phyloP scores from a whole-genome alignment of 1,140 invertebrate species.

The Himalopsyche phryganea region DNA sequence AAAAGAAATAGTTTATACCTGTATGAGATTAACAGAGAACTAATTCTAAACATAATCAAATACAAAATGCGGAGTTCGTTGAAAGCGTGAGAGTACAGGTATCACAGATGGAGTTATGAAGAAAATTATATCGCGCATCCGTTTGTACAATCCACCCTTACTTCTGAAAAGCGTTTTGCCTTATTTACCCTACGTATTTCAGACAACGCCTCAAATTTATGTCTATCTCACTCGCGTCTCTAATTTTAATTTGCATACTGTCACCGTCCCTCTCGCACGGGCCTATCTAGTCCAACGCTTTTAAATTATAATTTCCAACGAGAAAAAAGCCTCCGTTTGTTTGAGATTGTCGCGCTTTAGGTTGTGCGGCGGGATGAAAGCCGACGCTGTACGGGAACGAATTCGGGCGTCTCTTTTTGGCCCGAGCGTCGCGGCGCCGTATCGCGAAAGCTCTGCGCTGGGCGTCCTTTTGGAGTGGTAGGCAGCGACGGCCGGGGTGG shows the following conservation, averaged over 20 bases:
- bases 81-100: too few relatives aligned
- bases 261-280: slow-evolving; percentile 29
- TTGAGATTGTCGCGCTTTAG: slow-evolving; percentile 28
- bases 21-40: too few relatives aligned
- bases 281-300: slow-evolving; percentile 25
- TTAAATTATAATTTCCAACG: slow-evolving; percentile 34
- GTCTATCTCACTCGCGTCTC: slow-evolving; percentile 26
- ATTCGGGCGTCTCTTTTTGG: slow-evolving; percentile 23
- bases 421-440: not conserved
- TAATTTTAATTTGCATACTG: slow-evolving; percentile 29
- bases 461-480: slow-evolving; percentile 4
- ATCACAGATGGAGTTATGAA: slow-evolving; percentile 10
- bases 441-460: not conserved
- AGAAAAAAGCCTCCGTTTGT: slow-evolving; percentile 30
- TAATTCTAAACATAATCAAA: too few relatives aligned
- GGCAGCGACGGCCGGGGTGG: slow-evolving; percentile 14
- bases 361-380: slow-evolving; percentile 3
- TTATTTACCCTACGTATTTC: slow-evolving; percentile 14
- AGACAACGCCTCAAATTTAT: slow-evolving; percentile 29
- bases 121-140: slow-evolving; percentile 25
- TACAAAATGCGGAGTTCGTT: too few relatives aligned
- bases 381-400: not conserved
- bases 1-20: too few relatives aligned
- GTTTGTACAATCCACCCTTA: not conserved
- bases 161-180: not conserved